Evolutionary conservation across 2,797 vertebrate species (phyloP).

Genomic region (Eulemur albifrons): DNA sequence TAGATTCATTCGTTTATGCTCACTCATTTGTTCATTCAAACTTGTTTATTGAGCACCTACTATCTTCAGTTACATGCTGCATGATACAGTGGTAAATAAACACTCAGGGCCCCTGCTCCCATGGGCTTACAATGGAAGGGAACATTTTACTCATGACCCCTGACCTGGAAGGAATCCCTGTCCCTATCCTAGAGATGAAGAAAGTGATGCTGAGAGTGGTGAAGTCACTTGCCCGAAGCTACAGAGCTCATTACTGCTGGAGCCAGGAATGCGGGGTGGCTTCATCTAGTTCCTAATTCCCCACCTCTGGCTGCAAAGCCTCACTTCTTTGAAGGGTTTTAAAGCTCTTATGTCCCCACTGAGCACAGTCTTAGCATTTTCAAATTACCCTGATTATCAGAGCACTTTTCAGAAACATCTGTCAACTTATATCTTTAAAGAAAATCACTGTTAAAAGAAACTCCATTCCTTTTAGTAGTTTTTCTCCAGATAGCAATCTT

Average conservation of each 20-base stretch:
- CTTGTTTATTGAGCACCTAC: not conserved
- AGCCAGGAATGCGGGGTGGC: not conserved
- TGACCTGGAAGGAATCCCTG: not conserved
- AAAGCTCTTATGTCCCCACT: not conserved
- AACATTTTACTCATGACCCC: not conserved
- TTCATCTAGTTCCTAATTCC: not conserved
- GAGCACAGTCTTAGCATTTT: not conserved
- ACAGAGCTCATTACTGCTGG: accelerated
- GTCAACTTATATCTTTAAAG: not conserved
- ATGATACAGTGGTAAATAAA: accelerated
- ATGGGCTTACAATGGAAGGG: not conserved
- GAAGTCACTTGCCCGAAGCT: not conserved
- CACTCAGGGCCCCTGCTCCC: not conserved
- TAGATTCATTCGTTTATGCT: not conserved
- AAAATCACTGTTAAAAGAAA: not conserved
- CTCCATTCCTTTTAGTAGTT: not conserved
- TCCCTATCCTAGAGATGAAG: not conserved
- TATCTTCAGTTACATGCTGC: not conserved
- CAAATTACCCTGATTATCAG: not conserved
- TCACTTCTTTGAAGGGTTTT: not conserved
- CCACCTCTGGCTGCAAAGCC: not conserved
- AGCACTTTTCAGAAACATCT: not conserved
- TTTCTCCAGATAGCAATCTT: not conserved
- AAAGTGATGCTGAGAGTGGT: too few species aligned
- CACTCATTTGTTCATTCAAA: not conserved